Base-by-base conservation (phyloP, 2,113 vertebrate genomes). In the Pelvicachromis taeniatus region DNA sequence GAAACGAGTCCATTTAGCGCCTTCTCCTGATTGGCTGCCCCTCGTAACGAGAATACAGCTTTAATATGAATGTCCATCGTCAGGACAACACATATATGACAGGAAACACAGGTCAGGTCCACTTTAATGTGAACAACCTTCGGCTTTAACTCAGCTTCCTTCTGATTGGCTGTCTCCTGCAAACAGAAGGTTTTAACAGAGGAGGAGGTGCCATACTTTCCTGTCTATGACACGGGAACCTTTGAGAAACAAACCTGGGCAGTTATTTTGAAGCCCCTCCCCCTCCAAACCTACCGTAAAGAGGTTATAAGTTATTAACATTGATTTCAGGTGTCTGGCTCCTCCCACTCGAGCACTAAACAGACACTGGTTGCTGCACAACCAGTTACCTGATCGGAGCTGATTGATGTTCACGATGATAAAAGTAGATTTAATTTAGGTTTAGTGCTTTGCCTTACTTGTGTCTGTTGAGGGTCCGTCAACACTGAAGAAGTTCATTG, bases 311-410 rank as follows among this genome's bases (percentile, higher is more conserved):
- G 31, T 65, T 65, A 40, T 68, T 40, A 42, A 42, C 7, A 35
- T 23, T 0, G 6, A 21, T 68, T 68, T 0, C n/a, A 14, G 35
- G 40, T 1, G 4, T 68, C 0, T 42, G 35, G 35, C 63, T 42
- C 61, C 61, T 65, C 61, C 61, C 61, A 40, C 61, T 65, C 2
- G 4, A 21, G 13, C 61, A 5, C 59, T 38, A 1, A 63, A 63
- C 33, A 40, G 61, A 65, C 33, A 40, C 61, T 40, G 33, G 6
- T 14, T n/a, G 59, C 2, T 38, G 33, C 31, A 63, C 59, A 1
- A 31, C 3, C n/a, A n/a, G n/a, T 38, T 26, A 0, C 21, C 2
- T 50, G 16, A 50, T 50, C 48, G 4, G 2, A 50, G 2, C 48
- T 16, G 45, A 48, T 17, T 48, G 45, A 48, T 48, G 48, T 59